These are phyloP conservation scores for Acholoe squamosa DNA, from an alignment of 2,888 invertebrate species.

Conservation along the genomic window DNA sequence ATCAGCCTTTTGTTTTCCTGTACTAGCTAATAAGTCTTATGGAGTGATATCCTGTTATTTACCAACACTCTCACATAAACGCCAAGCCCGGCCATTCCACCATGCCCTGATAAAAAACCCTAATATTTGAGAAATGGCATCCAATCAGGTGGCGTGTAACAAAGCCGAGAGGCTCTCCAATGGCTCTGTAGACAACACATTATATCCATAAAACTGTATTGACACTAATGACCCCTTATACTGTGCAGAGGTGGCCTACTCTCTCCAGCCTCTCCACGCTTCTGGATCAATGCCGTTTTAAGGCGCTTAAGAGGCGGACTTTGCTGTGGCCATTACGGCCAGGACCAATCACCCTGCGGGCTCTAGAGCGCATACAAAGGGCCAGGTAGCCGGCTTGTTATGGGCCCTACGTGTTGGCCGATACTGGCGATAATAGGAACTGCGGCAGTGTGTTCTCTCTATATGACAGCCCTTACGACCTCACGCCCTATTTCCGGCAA, in stretches of 20 bases:
- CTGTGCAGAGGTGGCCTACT: background rate
- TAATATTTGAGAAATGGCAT: background rate
- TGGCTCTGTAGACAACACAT: background rate
- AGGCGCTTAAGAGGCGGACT: conserved; percentile 36
- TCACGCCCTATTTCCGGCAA: background rate
- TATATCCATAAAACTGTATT: conserved; percentile 52
- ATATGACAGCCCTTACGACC: conserved; percentile 22
- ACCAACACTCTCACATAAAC: no score
- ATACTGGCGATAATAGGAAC: background rate
- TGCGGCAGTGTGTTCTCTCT: background rate
- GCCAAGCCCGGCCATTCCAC: no score
- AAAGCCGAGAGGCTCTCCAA: background rate
- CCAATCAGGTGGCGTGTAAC: conserved; percentile 17
- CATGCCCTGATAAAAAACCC: background rate
- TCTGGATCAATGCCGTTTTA: conserved; percentile 48
- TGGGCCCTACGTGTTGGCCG: background rate
- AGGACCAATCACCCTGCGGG: background rate
- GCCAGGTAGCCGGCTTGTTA: conserved; percentile 4
- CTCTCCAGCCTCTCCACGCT: background rate
- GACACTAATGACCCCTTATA: conserved; percentile 28
- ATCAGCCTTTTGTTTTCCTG: no score
- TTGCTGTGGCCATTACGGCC: background rate
- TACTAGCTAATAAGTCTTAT: no score
- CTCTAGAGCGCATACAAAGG: background rate
- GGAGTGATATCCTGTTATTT: no score